phyloP scores from a whole-genome alignment of 1,140 invertebrate genomes.

The Tetramorium parvispinum region DNA sequence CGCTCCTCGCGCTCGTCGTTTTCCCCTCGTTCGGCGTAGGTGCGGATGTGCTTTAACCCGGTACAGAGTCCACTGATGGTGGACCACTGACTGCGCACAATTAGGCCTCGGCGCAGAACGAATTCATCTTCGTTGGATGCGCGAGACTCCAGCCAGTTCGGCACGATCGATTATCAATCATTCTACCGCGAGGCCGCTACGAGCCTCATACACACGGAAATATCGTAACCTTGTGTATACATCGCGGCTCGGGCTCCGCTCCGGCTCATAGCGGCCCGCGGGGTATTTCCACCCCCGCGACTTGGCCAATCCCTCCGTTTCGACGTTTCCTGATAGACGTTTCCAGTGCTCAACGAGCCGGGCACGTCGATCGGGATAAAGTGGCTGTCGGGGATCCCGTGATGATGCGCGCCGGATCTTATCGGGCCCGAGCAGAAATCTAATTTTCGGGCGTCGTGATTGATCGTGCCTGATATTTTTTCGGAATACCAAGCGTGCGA shows the following conservation, averaged over 20 bases:
- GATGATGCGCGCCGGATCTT: constrained; percentile 68
- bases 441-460: constrained; percentile 62
- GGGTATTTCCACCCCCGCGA: constrained; percentile 72
- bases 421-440: constrained; percentile 63
- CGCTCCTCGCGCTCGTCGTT: constrained; percentile 14
- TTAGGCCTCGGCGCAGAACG: constrained; percentile 80
- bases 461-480: constrained; percentile 60
- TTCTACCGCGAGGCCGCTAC: constrained; percentile 68
- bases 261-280: constrained; percentile 40
- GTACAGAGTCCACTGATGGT: constrained; percentile 61
- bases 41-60: constrained; percentile 64
- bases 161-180: constrained; percentile 81
- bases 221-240: constrained; percentile 50
- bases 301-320: constrained; percentile 50
- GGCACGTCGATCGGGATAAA: constrained; percentile 71
- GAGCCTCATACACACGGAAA: constrained; percentile 33
- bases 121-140: constrained; percentile 80
- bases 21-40: constrained; percentile 60
- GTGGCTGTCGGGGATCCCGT: constrained; percentile 71
- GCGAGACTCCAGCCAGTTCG: constrained; percentile 73
- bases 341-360: constrained; percentile 68
- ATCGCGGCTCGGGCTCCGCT: background rate
- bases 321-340: constrained; percentile 74
- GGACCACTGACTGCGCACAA: constrained; percentile 82
- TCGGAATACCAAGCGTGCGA: constrained; percentile 32